phyloP scores from a whole-genome alignment of 2,888 invertebrate species.

The Eugnorisma glareosa region DNA sequence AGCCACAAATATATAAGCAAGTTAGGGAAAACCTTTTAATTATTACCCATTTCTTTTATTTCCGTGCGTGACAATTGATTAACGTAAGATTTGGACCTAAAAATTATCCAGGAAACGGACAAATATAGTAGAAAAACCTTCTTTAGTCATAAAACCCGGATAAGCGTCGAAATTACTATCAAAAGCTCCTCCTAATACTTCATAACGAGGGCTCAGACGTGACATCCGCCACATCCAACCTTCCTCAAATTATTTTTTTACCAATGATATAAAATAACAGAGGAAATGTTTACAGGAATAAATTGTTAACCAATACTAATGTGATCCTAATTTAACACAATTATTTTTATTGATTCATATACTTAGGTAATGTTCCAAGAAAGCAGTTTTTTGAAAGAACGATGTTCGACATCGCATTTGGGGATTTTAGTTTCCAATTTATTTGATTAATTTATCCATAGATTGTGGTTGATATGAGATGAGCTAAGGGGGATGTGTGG shows the following conservation, averaged over 20 bases:
- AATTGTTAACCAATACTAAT: constrained; percentile 60
- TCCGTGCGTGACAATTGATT: neutral
- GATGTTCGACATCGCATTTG: neutral
- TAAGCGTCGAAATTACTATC: constrained; percentile 2
- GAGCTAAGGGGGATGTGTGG: no score
- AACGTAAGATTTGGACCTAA: neutral
- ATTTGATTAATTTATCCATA: neutral
- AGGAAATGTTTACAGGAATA: constrained; percentile 59
- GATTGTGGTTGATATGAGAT: no score
- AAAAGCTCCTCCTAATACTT: constrained; percentile 50
- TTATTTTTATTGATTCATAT: constrained; percentile 61
- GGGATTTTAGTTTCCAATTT: constrained; percentile 20
- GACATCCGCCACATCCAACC: constrained; percentile 70
- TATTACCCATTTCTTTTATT: neutral
- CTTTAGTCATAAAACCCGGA: neutral
- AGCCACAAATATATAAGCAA: no score
- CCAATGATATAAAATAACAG: constrained; percentile 55
- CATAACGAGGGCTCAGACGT: constrained; percentile 73
- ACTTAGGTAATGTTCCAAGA: constrained; percentile 43
- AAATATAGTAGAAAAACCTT: neutral
- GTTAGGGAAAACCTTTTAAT: no score
- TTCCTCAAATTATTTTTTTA: constrained; percentile 60
- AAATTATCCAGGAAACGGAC: neutral
- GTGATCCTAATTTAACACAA: constrained; percentile 57
- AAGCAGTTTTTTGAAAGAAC: constrained; percentile 20